Evolutionary conservation across 2,113 vertebrate species (phyloP).

Genomic region (Poecile atricapillus): DNA sequence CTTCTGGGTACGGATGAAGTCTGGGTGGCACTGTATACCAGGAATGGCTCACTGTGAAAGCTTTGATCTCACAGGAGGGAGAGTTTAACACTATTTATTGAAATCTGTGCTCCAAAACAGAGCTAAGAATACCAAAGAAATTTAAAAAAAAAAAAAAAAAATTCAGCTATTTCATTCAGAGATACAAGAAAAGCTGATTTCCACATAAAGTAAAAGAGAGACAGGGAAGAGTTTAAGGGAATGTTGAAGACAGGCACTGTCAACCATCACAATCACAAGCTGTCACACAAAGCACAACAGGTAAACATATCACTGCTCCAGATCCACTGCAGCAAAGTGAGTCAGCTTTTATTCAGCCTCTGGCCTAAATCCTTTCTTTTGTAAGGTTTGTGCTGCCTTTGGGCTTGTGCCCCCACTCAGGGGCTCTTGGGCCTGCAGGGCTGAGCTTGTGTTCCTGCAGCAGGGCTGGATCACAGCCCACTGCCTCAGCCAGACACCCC

Average conservation of each 20-base stretch:
- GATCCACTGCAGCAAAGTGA: neutral
- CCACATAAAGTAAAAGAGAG: neutral
- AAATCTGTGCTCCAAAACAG: neutral
- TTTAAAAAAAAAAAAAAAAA: neutral
- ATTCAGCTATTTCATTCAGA: neutral
- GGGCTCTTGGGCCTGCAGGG: neutral
- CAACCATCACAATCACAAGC: neutral
- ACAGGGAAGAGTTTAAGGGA: neutral
- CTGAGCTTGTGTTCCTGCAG: neutral
- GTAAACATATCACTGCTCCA: neutral
- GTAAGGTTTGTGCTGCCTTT: neutral
- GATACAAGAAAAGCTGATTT: neutral
- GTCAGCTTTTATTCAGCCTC: slow-evolving; percentile 18
- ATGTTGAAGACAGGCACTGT: neutral
- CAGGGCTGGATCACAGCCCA: rapidly evolving
- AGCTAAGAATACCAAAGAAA: neutral
- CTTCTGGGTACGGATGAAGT: neutral
- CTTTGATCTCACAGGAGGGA: neutral
- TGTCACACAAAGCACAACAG: neutral
- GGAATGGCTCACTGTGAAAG: neutral
- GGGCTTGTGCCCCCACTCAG: neutral
- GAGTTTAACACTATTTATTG: neutral
- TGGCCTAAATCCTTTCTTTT: neutral
- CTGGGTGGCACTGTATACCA: neutral
- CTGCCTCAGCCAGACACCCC: neutral